These are phyloP conservation scores for Apodemia duryi DNA, from an alignment of 2,888 invertebrate genomes.

Conservation along the genomic window DNA sequence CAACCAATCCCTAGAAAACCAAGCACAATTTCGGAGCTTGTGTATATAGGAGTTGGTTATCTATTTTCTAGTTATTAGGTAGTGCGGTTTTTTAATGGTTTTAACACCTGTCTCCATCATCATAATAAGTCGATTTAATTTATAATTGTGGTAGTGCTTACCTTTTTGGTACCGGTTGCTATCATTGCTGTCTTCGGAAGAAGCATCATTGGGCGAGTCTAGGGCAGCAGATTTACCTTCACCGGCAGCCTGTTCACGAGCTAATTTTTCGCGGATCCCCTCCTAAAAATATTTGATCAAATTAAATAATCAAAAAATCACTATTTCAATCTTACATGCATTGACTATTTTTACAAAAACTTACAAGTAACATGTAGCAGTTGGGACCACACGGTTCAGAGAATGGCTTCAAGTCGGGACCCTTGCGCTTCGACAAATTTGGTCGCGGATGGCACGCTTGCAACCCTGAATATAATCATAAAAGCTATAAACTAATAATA, in stretches of 20 bases:
- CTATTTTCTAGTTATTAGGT: too few relatives aligned
- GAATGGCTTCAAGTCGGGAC: slow-evolving; percentile 92
- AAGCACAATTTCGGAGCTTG: too few relatives aligned
- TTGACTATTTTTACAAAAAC: slow-evolving; percentile 32
- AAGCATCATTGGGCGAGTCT: slow-evolving; percentile 95
- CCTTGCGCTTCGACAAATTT: slow-evolving; percentile 91
- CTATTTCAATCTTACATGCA: not conserved
- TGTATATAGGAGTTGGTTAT: too few relatives aligned
- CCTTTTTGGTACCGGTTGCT: slow-evolving; percentile 88
- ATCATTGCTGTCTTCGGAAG: slow-evolving; percentile 96
- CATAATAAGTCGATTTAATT: too few relatives aligned
- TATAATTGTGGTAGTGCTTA: slow-evolving; percentile 33
- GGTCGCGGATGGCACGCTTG: slow-evolving; percentile 95
- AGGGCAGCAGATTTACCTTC: slow-evolving; percentile 63
- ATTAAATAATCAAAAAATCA: not conserved
- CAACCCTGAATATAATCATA: slow-evolving; percentile 77
- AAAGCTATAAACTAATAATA: too few relatives aligned
- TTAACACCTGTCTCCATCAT: too few relatives aligned
- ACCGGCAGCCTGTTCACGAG: slow-evolving; percentile 82
- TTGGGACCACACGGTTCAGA: slow-evolving; percentile 91
- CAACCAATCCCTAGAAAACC: too few relatives aligned
- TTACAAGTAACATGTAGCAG: slow-evolving; percentile 93
- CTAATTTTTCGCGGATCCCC: slow-evolving; percentile 90
- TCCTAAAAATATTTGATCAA: slow-evolving; percentile 77
- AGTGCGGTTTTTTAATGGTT: too few relatives aligned